A percentile compares a stretch with the other conserved stretches of the same genome.
phyloP scores from a whole-genome alignment of 2,888 invertebrate species.

The Drosophila sordidapex region DNA sequence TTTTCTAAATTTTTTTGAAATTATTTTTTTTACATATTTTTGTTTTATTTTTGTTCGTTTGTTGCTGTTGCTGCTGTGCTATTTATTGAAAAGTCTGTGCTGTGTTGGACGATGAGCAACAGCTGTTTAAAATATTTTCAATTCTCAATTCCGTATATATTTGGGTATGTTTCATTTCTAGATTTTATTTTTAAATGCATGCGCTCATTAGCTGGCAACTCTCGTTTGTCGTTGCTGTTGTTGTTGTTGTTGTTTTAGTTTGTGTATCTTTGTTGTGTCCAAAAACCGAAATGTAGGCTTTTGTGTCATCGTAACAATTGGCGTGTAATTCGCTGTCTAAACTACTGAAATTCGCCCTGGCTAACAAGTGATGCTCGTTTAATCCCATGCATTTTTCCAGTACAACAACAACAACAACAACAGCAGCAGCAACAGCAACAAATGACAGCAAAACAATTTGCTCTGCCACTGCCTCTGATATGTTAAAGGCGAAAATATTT shows the following conservation, averaged over 20 bases:
- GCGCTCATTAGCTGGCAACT: conserved; percentile 71
- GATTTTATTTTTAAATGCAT: conserved; percentile 76
- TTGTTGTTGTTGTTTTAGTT: conserved; percentile 19
- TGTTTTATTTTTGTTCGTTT: conserved; percentile 43
- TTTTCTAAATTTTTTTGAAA: conserved; percentile 24
- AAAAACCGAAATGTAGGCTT: conserved; percentile 66
- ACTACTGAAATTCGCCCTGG: conserved; percentile 27
- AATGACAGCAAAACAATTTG: conserved; percentile 55
- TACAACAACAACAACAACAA: conserved; percentile 22
- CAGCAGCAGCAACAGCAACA: conserved; percentile 10
- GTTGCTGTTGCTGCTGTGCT: conserved; percentile 44
- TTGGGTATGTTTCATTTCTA: conserved; percentile 76
- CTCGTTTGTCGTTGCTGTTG: conserved; percentile 18
- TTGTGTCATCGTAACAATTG: conserved; percentile 68
- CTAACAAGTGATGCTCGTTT: conserved; percentile 24
- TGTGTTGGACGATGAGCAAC: conserved; percentile 74
- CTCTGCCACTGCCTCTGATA: conserved; percentile 71
- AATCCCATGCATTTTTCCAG: conserved; percentile 33
- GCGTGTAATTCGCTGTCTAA: conserved; percentile 11
- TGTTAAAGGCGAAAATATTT: conserved; percentile 81
- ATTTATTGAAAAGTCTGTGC: conserved; percentile 63
- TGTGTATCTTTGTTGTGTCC: conserved; percentile 37
- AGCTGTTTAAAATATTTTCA: conserved; percentile 77
- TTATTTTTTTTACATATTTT: conserved; percentile 27
- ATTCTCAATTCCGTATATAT: conserved; percentile 74